These are phyloP conservation scores for Scaptomyza graminum DNA, from an alignment of 1,140 invertebrate genomes.

Conservation along the genomic window DNA sequence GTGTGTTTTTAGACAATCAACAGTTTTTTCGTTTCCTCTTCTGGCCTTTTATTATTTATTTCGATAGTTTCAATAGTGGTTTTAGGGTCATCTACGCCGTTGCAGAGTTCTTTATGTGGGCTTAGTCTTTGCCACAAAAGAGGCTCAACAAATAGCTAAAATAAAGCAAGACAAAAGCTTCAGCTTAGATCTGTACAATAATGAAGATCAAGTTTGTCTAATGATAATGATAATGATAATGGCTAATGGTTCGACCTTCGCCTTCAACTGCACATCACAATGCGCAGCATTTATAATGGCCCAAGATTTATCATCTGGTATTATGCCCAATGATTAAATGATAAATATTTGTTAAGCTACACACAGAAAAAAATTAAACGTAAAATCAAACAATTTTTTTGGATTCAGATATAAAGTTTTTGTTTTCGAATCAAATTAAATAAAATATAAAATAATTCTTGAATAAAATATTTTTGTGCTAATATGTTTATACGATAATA, in stretches of 20 bases:
- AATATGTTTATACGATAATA: too few species aligned
- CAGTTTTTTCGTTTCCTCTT: constrained; percentile 13
- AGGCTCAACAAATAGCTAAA: constrained; percentile 37
- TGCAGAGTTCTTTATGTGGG: constrained; percentile 44
- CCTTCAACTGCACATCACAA: constrained; percentile 76
- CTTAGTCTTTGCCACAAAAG: constrained; percentile 47
- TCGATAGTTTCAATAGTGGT: constrained; percentile 25
- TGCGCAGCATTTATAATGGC: constrained; percentile 45
- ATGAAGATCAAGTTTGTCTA: constrained; percentile 63
- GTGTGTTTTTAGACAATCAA: constrained; percentile 38
- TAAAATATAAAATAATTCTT: too few species aligned
- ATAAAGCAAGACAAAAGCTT: constrained; percentile 39
- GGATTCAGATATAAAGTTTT: too few species aligned
- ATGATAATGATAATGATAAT: constrained; percentile 43
- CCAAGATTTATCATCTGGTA: background rate
- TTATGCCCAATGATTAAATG: background rate
- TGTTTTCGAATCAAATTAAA: too few species aligned
- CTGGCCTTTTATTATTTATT: constrained; percentile 3
- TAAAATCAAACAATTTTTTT: too few species aligned
- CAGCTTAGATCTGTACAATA: constrained; percentile 23
- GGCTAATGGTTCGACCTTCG: constrained; percentile 60
- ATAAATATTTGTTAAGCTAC: too few species aligned
- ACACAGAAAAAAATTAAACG: too few species aligned
- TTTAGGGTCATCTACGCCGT: constrained; percentile 39
- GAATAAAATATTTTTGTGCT: too few species aligned